These are phyloP conservation scores for Takifugu ocellatus DNA, from an alignment of 2,797 vertebrate species.

Conservation along the genomic window DNA sequence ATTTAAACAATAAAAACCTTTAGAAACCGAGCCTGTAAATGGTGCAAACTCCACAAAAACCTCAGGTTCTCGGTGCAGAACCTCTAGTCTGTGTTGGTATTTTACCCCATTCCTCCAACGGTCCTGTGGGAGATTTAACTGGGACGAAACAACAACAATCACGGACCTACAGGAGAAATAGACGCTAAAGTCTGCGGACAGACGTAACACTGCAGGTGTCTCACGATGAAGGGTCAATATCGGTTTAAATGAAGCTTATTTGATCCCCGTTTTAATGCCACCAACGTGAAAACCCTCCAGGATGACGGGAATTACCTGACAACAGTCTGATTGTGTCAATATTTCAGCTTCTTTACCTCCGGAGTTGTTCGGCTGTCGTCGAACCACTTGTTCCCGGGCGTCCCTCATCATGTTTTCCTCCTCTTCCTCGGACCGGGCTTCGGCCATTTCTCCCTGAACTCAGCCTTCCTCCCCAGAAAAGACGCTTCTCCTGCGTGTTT, in stretches of 20 bases:
- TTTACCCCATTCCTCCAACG: neutral
- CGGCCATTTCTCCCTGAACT: constrained; percentile 54
- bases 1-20: too few relatives aligned
- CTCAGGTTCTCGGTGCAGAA: neutral
- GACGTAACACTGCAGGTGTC: neutral
- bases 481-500: neutral
- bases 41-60: accelerated
- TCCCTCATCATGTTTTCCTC: constrained; percentile 57
- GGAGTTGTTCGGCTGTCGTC: constrained; percentile 41
- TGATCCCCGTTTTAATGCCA: too few relatives aligned
- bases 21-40: neutral
- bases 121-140: constrained; percentile 13
- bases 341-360: constrained; percentile 46
- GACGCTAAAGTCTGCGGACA: neutral
- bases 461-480: neutral
- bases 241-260: too few relatives aligned
- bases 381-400: constrained; percentile 55
- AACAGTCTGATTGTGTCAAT: neutral
- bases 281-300: too few relatives aligned
- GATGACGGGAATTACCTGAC: neutral
- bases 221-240: neutral
- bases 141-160: constrained; percentile 6
- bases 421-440: constrained; percentile 62
- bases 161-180: neutral
- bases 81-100: neutral